phyloP scores from a whole-genome alignment of 2,797 vertebrate species.

The Serranus cabrilla region DNA sequence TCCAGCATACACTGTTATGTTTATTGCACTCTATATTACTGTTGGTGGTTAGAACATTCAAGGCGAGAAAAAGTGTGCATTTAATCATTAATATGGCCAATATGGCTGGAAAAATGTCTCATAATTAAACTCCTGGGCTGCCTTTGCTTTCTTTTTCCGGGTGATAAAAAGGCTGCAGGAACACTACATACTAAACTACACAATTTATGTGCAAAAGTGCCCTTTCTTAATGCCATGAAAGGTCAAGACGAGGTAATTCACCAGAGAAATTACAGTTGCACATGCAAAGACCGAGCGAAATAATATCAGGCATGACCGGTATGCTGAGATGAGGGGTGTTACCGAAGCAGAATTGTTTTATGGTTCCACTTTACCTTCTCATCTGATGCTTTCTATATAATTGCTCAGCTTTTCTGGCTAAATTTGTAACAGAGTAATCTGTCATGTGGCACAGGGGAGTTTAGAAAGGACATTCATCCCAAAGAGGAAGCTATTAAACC shows the following conservation, averaged over 20 bases:
- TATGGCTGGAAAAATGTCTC: background rate
- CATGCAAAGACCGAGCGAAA: conserved; percentile 31
- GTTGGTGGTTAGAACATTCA: conserved; percentile 9
- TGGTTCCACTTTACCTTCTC: conserved; percentile 57
- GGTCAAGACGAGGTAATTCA: conserved; percentile 74
- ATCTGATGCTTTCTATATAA: conserved; percentile 60
- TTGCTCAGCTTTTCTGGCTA: conserved; percentile 47
- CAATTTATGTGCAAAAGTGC: conserved; percentile 68
- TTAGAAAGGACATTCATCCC: conserved; percentile 10
- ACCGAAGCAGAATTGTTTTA: conserved; percentile 49
- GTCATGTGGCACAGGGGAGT: conserved; percentile 30
- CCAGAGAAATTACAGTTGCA: conserved; percentile 56
- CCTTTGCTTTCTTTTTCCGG: conserved; percentile 39
- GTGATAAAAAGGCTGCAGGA: conserved; percentile 49
- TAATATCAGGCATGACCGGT: conserved; percentile 43
- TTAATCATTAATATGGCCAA: conserved; percentile 22
- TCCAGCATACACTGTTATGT: background rate
- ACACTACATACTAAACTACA: conserved; percentile 5
- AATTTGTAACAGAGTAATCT: conserved; percentile 41
- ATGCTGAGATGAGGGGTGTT: conserved; percentile 36
- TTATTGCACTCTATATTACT: conserved; percentile 24
- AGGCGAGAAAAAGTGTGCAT: background rate
- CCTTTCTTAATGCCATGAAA: conserved; percentile 75
- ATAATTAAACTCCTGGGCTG: conserved; percentile 14
- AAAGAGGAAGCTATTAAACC: conserved; percentile 30